These are phyloP conservation scores for Cottus gobio DNA, from an alignment of 2,113 vertebrate genomes.

Conservation along the genomic window DNA sequence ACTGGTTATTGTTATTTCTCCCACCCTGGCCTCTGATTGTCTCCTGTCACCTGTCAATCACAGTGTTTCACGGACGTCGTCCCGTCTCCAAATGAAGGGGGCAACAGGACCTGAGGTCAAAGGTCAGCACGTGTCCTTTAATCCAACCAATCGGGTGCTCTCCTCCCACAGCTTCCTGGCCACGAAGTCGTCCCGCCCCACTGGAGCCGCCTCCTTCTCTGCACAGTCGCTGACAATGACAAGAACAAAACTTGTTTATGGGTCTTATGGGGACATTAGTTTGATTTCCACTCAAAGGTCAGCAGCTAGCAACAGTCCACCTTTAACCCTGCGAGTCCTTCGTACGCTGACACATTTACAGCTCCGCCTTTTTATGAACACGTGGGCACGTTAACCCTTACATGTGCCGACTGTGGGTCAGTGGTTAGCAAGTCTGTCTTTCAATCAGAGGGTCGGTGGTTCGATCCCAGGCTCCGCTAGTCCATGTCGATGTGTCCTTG, in stretches of 20 bases:
- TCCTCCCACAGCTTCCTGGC: conserved; percentile 79
- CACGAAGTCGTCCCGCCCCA: conserved; percentile 69
- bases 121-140: conserved; percentile 79
- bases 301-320: no score
- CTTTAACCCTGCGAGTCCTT: no score
- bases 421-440: no score
- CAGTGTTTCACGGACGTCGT: neutral
- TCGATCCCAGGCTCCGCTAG: no score
- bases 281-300: no score
- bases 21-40: neutral
- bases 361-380: no score
- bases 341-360: no score
- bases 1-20: neutral
- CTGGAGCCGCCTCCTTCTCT: conserved; percentile 66
- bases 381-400: no score
- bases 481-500: no score
- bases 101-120: conserved; percentile 73
- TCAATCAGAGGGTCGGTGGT: no score
- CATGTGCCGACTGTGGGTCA: no score
- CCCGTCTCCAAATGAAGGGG: neutral
- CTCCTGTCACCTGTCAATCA: neutral
- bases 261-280: neutral
- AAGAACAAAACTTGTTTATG: neutral
- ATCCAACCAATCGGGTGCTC: conserved; percentile 76
- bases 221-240: conserved; percentile 76